Percentiles rank a stretch among this genome's conserved stretches.
phyloP scores from a whole-genome alignment of 2,888 invertebrate species.

The Aelia acuminata region DNA sequence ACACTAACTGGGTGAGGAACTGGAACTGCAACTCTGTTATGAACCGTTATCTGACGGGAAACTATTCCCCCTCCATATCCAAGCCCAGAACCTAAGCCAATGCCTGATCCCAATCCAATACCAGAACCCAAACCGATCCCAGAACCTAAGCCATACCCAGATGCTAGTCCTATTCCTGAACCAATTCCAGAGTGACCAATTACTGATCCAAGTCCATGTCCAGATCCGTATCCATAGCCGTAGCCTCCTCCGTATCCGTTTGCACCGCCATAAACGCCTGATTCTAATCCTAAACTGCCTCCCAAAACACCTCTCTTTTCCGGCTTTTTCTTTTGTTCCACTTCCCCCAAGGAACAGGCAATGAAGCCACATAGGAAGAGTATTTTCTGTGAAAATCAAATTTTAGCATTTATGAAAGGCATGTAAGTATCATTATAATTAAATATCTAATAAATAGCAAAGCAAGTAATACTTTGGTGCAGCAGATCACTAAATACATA shows the following conservation, averaged over 20 bases:
- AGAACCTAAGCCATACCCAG: constrained; percentile 29
- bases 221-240: neutral
- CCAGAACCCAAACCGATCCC: constrained; percentile 41
- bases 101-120: constrained; percentile 66
- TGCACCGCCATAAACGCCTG: constrained; percentile 6
- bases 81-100: constrained; percentile 66
- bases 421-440: too few species aligned
- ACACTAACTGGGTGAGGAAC: constrained; percentile 66
- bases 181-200: neutral
- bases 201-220: constrained; percentile 26
- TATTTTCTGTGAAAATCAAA: neutral
- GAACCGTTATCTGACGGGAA: constrained; percentile 31
- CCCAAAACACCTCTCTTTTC: constrained; percentile 45
- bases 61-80: constrained; percentile 62
- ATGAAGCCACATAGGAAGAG: neutral
- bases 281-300: neutral
- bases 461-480: too few species aligned
- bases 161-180: constrained; percentile 4
- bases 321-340: constrained; percentile 41
- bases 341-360: neutral
- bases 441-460: too few species aligned
- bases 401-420: too few species aligned
- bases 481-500: too few species aligned
- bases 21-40: constrained; percentile 20
- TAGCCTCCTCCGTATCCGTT: neutral